Conservation (phyloP, 2,113 vertebrate species). For the Tragulus kanchil region DNA sequence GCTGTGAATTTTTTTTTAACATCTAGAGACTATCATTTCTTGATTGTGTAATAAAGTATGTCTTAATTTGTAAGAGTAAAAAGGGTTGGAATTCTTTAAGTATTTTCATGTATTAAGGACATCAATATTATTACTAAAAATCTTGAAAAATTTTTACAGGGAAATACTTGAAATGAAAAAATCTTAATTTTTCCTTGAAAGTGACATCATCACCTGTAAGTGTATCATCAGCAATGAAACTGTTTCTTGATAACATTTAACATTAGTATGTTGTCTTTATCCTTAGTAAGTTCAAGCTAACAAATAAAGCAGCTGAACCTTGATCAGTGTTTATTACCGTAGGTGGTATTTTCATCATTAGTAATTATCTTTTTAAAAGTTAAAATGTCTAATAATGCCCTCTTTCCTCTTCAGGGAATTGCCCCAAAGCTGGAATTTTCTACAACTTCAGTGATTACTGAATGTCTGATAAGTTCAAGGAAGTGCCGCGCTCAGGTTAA, state of each 20-base stretch:
- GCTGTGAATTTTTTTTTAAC: background rate
- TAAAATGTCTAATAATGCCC: conserved; percentile 86
- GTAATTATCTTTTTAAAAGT: conserved; percentile 72
- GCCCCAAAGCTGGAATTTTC: conserved; percentile 96
- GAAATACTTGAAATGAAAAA: conserved; percentile 83
- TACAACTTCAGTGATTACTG: conserved; percentile 94
- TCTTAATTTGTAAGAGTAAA: conserved; percentile 50
- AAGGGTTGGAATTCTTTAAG: conserved; percentile 9
- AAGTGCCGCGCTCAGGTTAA: conserved; percentile 89
- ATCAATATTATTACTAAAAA: conserved; percentile 68
- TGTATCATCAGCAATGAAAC: conserved; percentile 88
- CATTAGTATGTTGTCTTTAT: conserved; percentile 86
- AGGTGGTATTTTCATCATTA: conserved; percentile 75
- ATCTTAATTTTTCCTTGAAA: conserved; percentile 85
- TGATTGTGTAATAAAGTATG: conserved; percentile 19
- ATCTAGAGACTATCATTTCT: background rate
- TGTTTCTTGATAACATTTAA: conserved; percentile 88
- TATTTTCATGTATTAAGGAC: conserved; percentile 11
- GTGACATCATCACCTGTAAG: conserved; percentile 86
- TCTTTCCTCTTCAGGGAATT: conserved; percentile 91
- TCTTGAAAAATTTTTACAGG: conserved; percentile 81
- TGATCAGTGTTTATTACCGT: conserved; percentile 85
- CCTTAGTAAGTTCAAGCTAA: conserved; percentile 86
- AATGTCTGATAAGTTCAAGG: conserved; percentile 89
- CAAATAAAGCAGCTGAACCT: conserved; percentile 85